phyloP scores from a whole-genome alignment of 1,140 invertebrate genomes.

The Drosophila miranda region DNA sequence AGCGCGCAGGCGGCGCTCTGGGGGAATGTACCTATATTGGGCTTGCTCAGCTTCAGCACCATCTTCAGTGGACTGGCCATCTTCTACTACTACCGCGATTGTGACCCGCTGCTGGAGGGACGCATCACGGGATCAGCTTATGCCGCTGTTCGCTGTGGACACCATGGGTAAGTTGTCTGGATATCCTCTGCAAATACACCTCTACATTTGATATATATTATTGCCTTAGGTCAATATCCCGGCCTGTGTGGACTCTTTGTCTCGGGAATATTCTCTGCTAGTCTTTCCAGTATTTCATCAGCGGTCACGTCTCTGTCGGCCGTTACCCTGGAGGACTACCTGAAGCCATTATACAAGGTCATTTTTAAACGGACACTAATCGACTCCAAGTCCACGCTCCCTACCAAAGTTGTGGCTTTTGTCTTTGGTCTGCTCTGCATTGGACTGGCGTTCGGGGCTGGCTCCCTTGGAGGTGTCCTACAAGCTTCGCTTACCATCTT shows the following conservation, averaged over 20 bases:
- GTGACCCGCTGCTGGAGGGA: constrained; percentile 87
- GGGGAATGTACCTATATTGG: constrained; percentile 88
- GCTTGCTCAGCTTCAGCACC: constrained; percentile 86
- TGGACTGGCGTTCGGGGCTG: constrained; percentile 87
- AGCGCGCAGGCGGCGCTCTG: constrained; percentile 87
- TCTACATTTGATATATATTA: background rate
- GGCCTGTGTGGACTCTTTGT: constrained; percentile 93
- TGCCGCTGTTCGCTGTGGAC: constrained; percentile 91
- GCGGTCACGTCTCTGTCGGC: constrained; percentile 92
- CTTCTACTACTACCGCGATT: constrained; percentile 89
- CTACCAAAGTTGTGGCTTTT: constrained; percentile 86
- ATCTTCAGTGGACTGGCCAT: constrained; percentile 91
- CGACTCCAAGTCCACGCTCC: constrained; percentile 77
- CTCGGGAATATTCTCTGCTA: constrained; percentile 91
- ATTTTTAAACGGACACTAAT: constrained; percentile 68
- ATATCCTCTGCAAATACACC: background rate
- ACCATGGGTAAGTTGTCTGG: constrained; percentile 83
- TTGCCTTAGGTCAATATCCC: constrained; percentile 83
- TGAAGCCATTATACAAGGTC: constrained; percentile 84
- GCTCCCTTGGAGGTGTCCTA: constrained; percentile 88
- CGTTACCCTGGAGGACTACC: constrained; percentile 92
- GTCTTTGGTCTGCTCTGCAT: constrained; percentile 88
- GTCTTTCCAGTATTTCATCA: constrained; percentile 93
- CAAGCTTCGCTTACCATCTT: constrained; percentile 90
- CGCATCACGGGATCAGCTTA: constrained; percentile 85